Conservation (phyloP, 2,113 vertebrate species). For the Gymnogyps californianus region DNA sequence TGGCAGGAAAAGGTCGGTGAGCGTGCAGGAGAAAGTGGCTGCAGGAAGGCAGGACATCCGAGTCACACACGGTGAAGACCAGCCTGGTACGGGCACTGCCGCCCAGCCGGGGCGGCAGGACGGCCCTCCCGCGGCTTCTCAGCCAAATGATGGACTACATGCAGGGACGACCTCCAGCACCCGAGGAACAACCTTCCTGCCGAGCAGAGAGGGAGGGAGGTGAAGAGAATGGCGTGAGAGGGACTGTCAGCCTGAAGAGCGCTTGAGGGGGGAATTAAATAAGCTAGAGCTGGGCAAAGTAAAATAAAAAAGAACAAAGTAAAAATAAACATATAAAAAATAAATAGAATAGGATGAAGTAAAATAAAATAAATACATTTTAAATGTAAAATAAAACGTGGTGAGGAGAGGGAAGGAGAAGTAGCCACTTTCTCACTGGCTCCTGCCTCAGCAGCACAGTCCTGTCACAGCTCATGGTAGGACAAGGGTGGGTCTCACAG, state of each 20-base stretch:
- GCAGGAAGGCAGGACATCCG: fast-evolving
- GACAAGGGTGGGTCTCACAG: background rate
- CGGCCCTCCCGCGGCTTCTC: background rate
- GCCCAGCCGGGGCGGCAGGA: background rate
- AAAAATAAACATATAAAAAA: background rate
- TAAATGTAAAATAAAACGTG: background rate
- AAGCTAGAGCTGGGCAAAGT: background rate
- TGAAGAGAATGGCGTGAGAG: background rate
- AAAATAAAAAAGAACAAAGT: background rate
- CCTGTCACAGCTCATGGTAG: background rate
- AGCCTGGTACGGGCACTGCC: background rate
- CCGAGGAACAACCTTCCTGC: background rate
- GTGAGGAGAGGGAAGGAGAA: background rate
- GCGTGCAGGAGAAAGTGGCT: fast-evolving
- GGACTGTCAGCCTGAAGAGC: background rate
- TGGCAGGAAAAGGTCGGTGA: background rate
- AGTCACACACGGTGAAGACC: fast-evolving
- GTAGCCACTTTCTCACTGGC: background rate
- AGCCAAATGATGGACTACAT: background rate
- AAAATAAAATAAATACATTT: background rate
- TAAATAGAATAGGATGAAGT: background rate
- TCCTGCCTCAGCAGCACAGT: background rate
- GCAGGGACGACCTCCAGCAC: background rate
- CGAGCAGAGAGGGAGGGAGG: background rate
- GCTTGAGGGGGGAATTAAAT: background rate